Percentiles rank a stretch among this genome's conserved stretches.
These are phyloP conservation scores for Pedicia rivosa DNA, from an alignment of 2,888 invertebrate species.

Conservation along the genomic window DNA sequence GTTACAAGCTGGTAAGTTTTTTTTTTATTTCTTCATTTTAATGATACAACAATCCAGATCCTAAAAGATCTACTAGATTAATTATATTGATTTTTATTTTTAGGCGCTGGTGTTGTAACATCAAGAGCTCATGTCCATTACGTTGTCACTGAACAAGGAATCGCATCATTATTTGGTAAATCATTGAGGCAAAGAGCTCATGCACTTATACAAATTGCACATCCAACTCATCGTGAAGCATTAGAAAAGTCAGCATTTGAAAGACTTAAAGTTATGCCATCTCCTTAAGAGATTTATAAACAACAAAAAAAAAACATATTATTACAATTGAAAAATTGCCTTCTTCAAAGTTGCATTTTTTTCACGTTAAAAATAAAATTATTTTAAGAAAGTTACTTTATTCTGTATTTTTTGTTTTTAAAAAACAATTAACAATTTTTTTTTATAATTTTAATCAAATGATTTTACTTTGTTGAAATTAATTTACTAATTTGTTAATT, in stretches of 20 bases:
- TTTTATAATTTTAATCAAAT: too few relatives aligned
- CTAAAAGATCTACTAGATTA: neutral
- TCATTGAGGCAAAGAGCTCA: conserved; percentile 77
- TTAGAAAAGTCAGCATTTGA: conserved; percentile 82
- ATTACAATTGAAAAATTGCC: too few relatives aligned
- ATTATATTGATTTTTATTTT: conserved; percentile 36
- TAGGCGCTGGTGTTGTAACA: conserved; percentile 89
- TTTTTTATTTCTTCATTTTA: neutral
- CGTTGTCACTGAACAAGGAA: conserved; percentile 86
- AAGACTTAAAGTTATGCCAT: conserved; percentile 65
- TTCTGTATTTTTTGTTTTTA: too few relatives aligned
- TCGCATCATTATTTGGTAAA: conserved; percentile 80
- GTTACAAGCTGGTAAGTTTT: conserved; percentile 53
- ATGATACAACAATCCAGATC: neutral
- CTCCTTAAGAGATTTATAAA: too few relatives aligned
- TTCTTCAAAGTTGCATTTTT: too few relatives aligned
- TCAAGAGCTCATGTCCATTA: conserved; percentile 85
- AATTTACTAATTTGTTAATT: too few relatives aligned
- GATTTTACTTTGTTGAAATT: too few relatives aligned
- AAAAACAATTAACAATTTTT: too few relatives aligned
- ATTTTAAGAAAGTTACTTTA: too few relatives aligned
- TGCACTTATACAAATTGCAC: conserved; percentile 75
- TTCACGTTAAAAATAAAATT: too few relatives aligned
- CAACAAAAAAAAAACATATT: too few relatives aligned
- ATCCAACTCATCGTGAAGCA: conserved; percentile 69